These are phyloP conservation scores for Plagodis dolabraria DNA, from an alignment of 2,888 invertebrate genomes.

Conservation along the genomic window DNA sequence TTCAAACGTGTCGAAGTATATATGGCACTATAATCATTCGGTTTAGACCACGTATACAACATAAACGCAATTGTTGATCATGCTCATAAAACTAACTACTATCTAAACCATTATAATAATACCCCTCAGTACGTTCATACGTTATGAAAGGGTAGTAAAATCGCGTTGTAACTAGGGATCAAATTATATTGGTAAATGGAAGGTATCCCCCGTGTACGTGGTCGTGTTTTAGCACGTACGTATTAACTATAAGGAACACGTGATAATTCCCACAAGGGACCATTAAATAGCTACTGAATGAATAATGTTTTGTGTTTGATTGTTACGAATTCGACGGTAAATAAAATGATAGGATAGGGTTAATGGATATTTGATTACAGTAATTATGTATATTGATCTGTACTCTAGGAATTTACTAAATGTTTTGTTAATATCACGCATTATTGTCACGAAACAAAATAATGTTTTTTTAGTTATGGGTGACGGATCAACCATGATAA, in stretches of 20 bases:
- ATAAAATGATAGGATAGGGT: constrained; percentile 20
- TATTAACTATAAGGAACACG: constrained; percentile 36
- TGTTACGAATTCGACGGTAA: constrained; percentile 16
- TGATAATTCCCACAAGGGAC: constrained; percentile 43
- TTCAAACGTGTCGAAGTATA: constrained; percentile 24
- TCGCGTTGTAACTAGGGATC: constrained; percentile 29
- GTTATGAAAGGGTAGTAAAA: constrained; percentile 19
- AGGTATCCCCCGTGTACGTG: constrained; percentile 36
- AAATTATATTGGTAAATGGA: constrained; percentile 30
- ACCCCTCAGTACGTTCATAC: constrained; percentile 20
- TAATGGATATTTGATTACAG: constrained; percentile 24
- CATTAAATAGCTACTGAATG: constrained; percentile 22
- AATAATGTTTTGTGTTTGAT: constrained; percentile 16
- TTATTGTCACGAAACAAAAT: background rate
- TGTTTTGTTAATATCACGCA: background rate
- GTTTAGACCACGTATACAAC: constrained; percentile 24
- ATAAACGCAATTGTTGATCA: constrained; percentile 28
- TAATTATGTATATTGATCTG: constrained; percentile 10
- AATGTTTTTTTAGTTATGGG: no score
- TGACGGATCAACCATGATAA: no score
- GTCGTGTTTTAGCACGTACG: constrained; percentile 36
- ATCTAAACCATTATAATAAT: constrained; percentile 19
- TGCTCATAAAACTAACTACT: constrained; percentile 29
- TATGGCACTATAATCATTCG: constrained; percentile 18
- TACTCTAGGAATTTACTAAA: background rate